Percentiles rank a stretch among this genome's conserved stretches.
These are phyloP conservation scores for Petrocephalus microphthalmus DNA, from an alignment of 2,113 vertebrate genomes.

Conservation along the genomic window DNA sequence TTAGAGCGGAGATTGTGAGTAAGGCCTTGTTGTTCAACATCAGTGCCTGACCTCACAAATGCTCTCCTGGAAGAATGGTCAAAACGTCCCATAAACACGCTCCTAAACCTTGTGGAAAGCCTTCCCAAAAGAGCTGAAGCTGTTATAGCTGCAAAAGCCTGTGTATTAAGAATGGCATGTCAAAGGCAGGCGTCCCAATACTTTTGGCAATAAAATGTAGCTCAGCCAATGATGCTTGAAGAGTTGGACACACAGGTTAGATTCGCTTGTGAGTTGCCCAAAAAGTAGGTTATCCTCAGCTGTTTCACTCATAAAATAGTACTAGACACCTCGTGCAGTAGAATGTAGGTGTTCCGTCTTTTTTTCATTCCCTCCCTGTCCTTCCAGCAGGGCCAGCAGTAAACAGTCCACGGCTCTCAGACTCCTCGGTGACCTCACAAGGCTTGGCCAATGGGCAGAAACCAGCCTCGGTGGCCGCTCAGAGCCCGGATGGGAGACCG, in stretches of 20 bases:
- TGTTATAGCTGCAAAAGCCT: no score
- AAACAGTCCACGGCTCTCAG: slow-evolving; percentile 78
- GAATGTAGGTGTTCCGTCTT: slow-evolving; percentile 28
- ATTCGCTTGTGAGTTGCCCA: background rate
- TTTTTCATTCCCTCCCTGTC: slow-evolving; percentile 30
- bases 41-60: no score
- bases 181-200: no score
- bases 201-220: background rate
- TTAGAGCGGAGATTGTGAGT: no score
- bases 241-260: slow-evolving; percentile 20
- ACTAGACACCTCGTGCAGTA: slow-evolving; percentile 30
- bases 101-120: no score
- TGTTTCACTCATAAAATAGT: background rate
- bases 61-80: no score
- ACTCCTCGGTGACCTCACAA: slow-evolving; percentile 75
- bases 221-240: slow-evolving; percentile 29
- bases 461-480: slow-evolving; percentile 68
- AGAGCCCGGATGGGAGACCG: slow-evolving; percentile 79
- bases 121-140: no score
- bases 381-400: slow-evolving; percentile 66
- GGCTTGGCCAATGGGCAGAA: slow-evolving; percentile 71
- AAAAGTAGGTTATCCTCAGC: background rate
- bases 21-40: no score
- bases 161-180: no score
- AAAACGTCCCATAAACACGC: no score